phyloP scores from a whole-genome alignment of 2,888 invertebrate species.

The Drosophila melanosoma region DNA sequence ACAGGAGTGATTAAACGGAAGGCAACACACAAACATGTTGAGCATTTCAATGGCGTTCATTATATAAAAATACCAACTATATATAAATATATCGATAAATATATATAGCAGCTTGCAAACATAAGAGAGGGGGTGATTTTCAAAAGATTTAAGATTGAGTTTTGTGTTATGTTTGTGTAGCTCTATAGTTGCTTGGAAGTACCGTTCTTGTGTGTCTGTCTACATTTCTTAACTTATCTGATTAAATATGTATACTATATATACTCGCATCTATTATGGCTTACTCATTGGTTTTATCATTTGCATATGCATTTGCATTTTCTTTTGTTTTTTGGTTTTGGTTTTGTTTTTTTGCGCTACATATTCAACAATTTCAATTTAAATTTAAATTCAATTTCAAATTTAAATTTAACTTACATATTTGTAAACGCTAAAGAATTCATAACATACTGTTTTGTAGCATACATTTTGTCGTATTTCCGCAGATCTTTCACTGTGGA shows the following conservation, averaged over 20 bases:
- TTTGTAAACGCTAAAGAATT: conserved; percentile 69
- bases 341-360: conserved; percentile 64
- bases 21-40: conserved; percentile 1
- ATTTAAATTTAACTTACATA: conserved; percentile 67
- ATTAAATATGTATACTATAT: conserved; percentile 50
- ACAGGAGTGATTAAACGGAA: background rate
- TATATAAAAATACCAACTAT: background rate
- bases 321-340: conserved; percentile 16
- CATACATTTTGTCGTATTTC: conserved; percentile 29
- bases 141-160: conserved; percentile 19
- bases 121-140: conserved; percentile 16
- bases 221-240: conserved; percentile 66
- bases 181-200: conserved; percentile 79
- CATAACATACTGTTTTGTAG: conserved; percentile 57
- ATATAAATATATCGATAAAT: background rate
- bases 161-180: conserved; percentile 52
- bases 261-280: conserved; percentile 37
- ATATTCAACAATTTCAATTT: conserved; percentile 74
- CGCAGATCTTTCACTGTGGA: conserved; percentile 33
- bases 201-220: conserved; percentile 54
- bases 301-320: background rate
- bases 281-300: conserved; percentile 21
- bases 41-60: conserved; percentile 1
- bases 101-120: conserved; percentile 16
- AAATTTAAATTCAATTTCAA: conserved; percentile 53